Evolutionary conservation across 2,113 vertebrate species (phyloP), one percentile per base, ranked within the genome.

Genomic region (Sturnira hondurensis): DNA sequence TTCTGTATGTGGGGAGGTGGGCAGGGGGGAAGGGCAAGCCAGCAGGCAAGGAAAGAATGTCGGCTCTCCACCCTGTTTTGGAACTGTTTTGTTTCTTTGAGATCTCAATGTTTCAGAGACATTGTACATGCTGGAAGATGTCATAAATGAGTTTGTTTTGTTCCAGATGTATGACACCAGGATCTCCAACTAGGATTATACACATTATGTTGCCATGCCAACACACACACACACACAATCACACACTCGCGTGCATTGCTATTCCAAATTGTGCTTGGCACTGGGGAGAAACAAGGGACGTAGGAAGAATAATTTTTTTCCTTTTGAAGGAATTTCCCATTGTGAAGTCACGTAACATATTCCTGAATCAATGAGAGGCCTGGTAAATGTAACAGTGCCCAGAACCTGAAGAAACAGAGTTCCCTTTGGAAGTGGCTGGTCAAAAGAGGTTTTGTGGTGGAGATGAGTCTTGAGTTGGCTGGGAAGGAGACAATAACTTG

Each of bases 131-230:
- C 91, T 96, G 92, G 73, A 73, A 96, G 96, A 91, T 93, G 96
- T 89, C 94, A 97, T 89, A 61, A 88, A 88, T 36, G 92, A 92
- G 81, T 92, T 96, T 89, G 90, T 89, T 93, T 95, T 89, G 88
- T 80, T 98, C 96, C 95, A 96, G 92, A 96, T 95, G 93, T 84
- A 45, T 82, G 86, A 94, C 68, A 70, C 76, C 71, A 52, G 82
- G 71, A 73, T 90, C 71, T 95, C 94, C 1, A 16, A 77, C 70
- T 82, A 1, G 4, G 85, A 91, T 56, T 81, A 88, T 13, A 80
- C 86, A 89, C 58, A 41, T 28, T 77, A 45, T n/a, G 71, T 95
- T 96, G 71, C 54, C 67, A 94, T 91, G 73, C 13, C 81, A 74
- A 95, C 93, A 96, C 71, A 88, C 7, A 81, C 54, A 81, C 52